These are phyloP conservation scores for Trichacis sp. DNA, from an alignment of 2,888 invertebrate species.

Conservation along the genomic window DNA sequence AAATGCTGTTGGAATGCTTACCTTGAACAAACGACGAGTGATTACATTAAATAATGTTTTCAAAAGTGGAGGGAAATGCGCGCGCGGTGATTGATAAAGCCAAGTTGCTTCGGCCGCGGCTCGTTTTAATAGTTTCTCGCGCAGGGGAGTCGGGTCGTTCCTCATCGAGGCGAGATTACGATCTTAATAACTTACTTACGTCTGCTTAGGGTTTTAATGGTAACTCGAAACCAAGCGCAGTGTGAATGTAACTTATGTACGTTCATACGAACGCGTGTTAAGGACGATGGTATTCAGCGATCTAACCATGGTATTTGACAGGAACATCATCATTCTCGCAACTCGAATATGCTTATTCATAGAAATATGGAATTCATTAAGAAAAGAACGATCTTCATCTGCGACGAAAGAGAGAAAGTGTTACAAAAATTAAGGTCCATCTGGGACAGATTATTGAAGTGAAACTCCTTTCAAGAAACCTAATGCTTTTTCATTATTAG, in stretches of 20 bases:
- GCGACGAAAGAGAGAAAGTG: too few species aligned
- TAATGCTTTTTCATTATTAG: too few species aligned
- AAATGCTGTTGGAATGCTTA: conserved; percentile 46
- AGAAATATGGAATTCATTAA: too few species aligned
- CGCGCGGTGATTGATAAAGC: conserved; percentile 36
- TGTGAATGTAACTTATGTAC: conserved; percentile 23
- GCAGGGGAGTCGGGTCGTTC: conserved; percentile 36
- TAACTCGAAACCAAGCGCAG: conserved; percentile 43
- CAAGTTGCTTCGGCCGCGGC: conserved; percentile 20
- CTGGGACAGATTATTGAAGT: too few species aligned
- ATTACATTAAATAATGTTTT: conserved; percentile 21
- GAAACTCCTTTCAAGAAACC: too few species aligned
- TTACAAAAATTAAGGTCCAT: too few species aligned
- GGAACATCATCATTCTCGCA: conserved; percentile 23
- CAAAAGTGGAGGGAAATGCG: conserved; percentile 20
- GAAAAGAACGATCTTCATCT: too few species aligned
- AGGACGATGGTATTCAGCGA: conserved; percentile 18
- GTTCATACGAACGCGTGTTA: conserved; percentile 6
- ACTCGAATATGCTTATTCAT: neutral
- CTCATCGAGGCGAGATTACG: conserved; percentile 53
- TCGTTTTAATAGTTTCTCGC: conserved; percentile 37
- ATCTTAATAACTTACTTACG: conserved; percentile 60
- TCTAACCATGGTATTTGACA: conserved; percentile 9
- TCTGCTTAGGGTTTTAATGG: conserved; percentile 41
- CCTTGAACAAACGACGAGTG: conserved; percentile 55